These are phyloP conservation scores for Liolophura sinensis DNA, from an alignment of 1,140 invertebrate genomes.

Conservation along the genomic window DNA sequence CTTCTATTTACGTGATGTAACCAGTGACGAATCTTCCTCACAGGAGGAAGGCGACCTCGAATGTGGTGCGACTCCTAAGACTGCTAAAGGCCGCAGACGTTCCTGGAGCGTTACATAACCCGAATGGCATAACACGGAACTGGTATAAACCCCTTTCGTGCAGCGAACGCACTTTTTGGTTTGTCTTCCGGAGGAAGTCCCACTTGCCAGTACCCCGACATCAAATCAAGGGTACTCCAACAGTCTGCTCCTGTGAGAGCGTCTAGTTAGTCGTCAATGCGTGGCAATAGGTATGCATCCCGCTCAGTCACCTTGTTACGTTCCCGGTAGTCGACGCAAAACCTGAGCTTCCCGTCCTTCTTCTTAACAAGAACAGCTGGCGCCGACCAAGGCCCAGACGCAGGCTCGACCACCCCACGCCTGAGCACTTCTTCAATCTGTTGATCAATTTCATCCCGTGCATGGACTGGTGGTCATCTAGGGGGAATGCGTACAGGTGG, in stretches of 20 bases:
- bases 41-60: no score
- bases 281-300: conserved; percentile 61
- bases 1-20: no score
- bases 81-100: no score
- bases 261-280: conserved; percentile 58
- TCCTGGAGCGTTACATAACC: conserved; percentile 22
- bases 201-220: conserved; percentile 49
- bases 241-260: conserved; percentile 46
- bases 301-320: conserved; percentile 47
- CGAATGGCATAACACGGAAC: conserved; percentile 22
- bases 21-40: no score
- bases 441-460: no score
- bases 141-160: conserved; percentile 15
- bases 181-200: conserved; percentile 36
- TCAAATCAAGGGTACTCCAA: conserved; percentile 58
- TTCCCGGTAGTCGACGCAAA: conserved; percentile 60
- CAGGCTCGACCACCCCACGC: no score
- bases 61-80: no score
- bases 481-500: no score
- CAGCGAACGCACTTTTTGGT: conserved; percentile 42
- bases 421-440: no score
- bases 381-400: no score
- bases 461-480: no score
- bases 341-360: conserved; percentile 17
- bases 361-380: conserved; percentile 17